Base-by-base conservation (phyloP, 2,113 vertebrate species). In the Chunga burmeisteri region DNA sequence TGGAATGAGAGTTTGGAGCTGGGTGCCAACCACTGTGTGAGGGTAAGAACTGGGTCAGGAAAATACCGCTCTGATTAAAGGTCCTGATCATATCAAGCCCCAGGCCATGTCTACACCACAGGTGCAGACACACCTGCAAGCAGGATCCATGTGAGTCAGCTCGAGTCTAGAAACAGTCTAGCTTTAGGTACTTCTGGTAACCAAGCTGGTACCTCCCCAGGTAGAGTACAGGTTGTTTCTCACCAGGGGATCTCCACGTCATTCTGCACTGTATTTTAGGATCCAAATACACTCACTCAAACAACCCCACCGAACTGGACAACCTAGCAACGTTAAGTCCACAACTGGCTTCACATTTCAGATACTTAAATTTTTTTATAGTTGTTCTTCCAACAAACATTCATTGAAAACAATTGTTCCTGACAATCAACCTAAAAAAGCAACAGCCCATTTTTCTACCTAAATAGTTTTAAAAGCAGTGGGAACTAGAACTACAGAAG, bases 21-120 rank as follows among this genome's bases (percentile, higher is more conserved):
- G 38, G 36, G 26, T 94, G 91, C 91, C 94, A 93, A 90, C 52
- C 61, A 67, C 84, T 70, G 55, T 32, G 81, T 10, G 11, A 80
- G 74, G 84, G 38, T 82, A 96, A 94, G 88, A 96, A 94, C 34
- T 96, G 73, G 92, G 91, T 96, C 88, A 94, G 94, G 94, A 96
- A 95, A 97, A 97, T n/a, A 97, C 92, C 13, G 3, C 70, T 86
- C 81, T 86, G 81, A 96, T 95, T 91, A 95, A 96, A 95, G 73
- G 86, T 71, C 93, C 84, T 71, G 78, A 96, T 93, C 87, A 18
- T 66, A 79, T 44, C 56, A 74, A 90, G 93, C 94, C 88, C 55
- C 58, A 81, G 88, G 96, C 82, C 78, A 90, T 34, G 94, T 97
- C 91, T 96, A 93, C 53, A 97, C 92, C 96, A 90, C 96, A 94